Percentiles rank a stretch among this genome's conserved stretches.
These are phyloP conservation scores for Garrulus glandarius DNA, from an alignment of 2,797 vertebrate species.

Conservation along the genomic window DNA sequence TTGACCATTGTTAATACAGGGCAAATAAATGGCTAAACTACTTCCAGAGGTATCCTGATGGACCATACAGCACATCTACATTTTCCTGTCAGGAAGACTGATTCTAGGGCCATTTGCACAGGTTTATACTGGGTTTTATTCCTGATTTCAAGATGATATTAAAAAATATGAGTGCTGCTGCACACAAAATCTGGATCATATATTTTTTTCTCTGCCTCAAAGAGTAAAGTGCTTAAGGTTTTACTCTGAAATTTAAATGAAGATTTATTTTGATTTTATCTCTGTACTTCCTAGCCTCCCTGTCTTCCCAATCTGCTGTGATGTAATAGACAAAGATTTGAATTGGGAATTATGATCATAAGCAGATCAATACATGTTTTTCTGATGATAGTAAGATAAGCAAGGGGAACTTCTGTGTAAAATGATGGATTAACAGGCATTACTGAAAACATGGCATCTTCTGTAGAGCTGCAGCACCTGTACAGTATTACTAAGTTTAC, in stretches of 20 bases:
- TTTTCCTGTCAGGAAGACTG: neutral
- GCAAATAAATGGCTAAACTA: neutral
- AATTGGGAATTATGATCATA: neutral
- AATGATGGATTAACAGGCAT: neutral
- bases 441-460: neutral
- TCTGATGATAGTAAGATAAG: neutral
- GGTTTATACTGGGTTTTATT: neutral
- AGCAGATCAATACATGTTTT: neutral
- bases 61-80: too few relatives aligned
- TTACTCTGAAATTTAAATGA: neutral
- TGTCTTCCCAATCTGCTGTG: neutral
- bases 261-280: neutral
- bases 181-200: neutral
- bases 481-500: neutral
- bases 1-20: neutral
- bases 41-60: neutral
- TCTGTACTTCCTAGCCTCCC: neutral
- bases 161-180: neutral
- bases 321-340: neutral
- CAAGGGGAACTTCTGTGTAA: neutral
- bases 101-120: neutral
- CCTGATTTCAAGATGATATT: neutral
- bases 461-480: neutral
- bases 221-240: slow-evolving; percentile 2
- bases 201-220: neutral